Evolutionary conservation across 2,888 invertebrate genomes (phyloP), one percentile per base, ranked within the genome.

Genomic region (Matsumyia berberina): DNA sequence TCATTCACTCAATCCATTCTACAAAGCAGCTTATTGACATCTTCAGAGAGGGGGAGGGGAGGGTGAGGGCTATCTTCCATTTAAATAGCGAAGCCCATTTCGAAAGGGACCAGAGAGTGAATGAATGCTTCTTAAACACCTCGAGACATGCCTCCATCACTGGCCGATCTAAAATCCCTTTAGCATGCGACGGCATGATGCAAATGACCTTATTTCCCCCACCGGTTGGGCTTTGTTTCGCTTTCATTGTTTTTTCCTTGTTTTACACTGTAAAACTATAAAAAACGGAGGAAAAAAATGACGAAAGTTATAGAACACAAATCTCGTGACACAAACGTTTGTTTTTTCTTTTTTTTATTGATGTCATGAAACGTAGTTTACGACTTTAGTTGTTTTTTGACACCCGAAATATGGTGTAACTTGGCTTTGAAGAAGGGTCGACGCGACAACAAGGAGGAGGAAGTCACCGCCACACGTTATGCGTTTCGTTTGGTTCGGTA

Each of bases 11-110:
- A 53, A 60, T 78, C 51, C 37, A 51, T 62, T 35, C n/a, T 51
- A 64, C 69, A 76, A 69, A 62, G 67, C 69, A 55, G 67, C 74
- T 81, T 80, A 74, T 74, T 80, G 80, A 80, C 79, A 73, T 53
- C 29, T n/a, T n/a, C n/a, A 46, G 62, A 31, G 58, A 24, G 64
- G 31, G 53, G 51, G 8, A n/a, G n/a, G 64, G 31, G 24, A 24
- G 2, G 24, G 24, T 4, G 24, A 24, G 24, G 24, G 24, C 2
- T 24, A 6, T 31, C 37, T 19, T 24, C 66, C 42, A 42, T 42
- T 24, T 53, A 37, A 46, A 35, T 15, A 37, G 33, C n/a, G 24
- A 7, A 12, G 19, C 1, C 5, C 15, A 42, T 29, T 49, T 57
- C 33, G 19, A 76, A 57, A 57, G 37, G 19, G 66, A 7, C 12